Conservation (phyloP, 2,113 vertebrate species). For the Calyptommatus sinebrachiatus region DNA sequence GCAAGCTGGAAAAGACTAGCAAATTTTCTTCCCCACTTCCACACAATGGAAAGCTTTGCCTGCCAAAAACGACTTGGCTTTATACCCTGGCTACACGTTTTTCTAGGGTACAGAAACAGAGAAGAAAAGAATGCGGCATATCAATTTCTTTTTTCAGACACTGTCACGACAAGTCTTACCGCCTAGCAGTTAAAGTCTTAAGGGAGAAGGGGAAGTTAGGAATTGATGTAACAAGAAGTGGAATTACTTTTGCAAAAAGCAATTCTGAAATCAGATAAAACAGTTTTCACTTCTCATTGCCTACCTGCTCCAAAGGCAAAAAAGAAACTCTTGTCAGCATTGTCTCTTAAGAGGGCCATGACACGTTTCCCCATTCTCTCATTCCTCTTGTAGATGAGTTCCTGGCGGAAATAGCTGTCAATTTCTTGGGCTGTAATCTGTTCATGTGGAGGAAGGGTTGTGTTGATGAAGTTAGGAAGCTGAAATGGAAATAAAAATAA, state of each 20-base stretch:
- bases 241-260: neutral
- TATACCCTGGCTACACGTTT: neutral
- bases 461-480: constrained; percentile 97
- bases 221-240: neutral
- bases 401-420: constrained; percentile 96
- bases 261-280: neutral
- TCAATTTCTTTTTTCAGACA: neutral
- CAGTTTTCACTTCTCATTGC: neutral
- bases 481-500: constrained; percentile 53
- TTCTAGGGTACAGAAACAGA: neutral
- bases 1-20: neutral
- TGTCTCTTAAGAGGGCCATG: constrained; percentile 84
- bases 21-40: neutral
- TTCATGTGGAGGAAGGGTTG: constrained; percentile 88
- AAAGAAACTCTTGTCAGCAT: constrained; percentile 89
- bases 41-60: neutral
- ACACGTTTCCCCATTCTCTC: constrained; percentile 94
- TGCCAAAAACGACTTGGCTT: neutral
- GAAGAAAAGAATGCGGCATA: neutral
- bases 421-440: constrained; percentile 92
- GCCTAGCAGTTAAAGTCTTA: neutral
- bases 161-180: neutral
- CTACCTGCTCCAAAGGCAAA: constrained; percentile 98
- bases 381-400: constrained; percentile 98
- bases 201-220: too few species aligned